Evolutionary conservation across 2,113 vertebrate genomes (phyloP), one percentile per base, ranked within the genome.

Genomic region (Corythornis vintsioides): DNA sequence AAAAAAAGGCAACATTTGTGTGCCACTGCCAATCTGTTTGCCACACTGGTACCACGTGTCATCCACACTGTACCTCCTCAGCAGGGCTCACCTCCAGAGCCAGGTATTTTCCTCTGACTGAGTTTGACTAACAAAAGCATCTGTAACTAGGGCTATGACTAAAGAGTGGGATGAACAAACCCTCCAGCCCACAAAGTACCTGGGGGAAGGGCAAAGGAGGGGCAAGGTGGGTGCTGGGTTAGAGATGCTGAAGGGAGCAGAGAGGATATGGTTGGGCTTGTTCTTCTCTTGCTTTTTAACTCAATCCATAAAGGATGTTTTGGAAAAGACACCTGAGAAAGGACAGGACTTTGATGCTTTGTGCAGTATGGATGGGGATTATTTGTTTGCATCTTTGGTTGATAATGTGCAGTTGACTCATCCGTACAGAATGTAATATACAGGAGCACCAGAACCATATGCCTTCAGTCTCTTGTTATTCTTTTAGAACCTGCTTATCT

Each of bases 401-500:
- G 84, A 52, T 59, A 81, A 90, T 25, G 33, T 22, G 19, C 83
- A 86, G 93, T 50, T 13, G 45, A 22, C 29, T 43, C 55, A 56
- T 52, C 66, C 47, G 52, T 26, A 78, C 35, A 52, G 76, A 87
- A 73, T 35, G 19, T n/a, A 92, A 86, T 72, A 95, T 82, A 48
- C 35, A 75, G 38, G 33, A 85, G 31, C 67, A 10, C 31, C 48
- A 47, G 75, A 77, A 86, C 88, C 87, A 69, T 79, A 89, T 65
- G 69, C 69, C 65, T 73, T 31, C 71, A 70, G 45, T 70, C 63
- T 15, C 73, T 59, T 90, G 48, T 55, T 87, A 74, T 60, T 74
- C 35, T 83, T 80, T 92, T 56, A 89, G 69, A 94, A 89, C 26
- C 72, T 88, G 85, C 87, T 96, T 92, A 94, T 94, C 77, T 92